phyloP scores from a whole-genome alignment of 2,888 invertebrate species.

The Apodemia zela region DNA sequence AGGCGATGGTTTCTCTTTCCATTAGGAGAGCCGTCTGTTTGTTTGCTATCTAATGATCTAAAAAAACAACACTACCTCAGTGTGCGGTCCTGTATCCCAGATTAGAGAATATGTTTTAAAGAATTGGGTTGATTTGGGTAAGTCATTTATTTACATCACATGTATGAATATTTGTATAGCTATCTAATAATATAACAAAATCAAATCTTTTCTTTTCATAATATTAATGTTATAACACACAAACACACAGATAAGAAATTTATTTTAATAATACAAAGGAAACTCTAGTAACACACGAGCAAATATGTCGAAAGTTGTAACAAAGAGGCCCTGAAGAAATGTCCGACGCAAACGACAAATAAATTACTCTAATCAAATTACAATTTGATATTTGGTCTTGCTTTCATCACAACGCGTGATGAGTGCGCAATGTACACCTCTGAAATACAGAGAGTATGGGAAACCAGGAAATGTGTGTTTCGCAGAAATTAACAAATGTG shows the following conservation, averaged over 20 bases:
- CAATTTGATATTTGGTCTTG: slow-evolving; percentile 47
- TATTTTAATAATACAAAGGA: neutral
- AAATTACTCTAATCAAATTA: slow-evolving; percentile 66
- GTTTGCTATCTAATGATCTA: no score
- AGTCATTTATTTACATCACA: no score
- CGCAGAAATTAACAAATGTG: slow-evolving; percentile 1
- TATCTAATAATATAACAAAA: no score
- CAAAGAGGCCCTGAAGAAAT: slow-evolving; percentile 29
- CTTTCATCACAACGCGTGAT: slow-evolving; percentile 42
- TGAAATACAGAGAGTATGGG: neutral
- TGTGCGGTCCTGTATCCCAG: no score
- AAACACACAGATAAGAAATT: neutral
- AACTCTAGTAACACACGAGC: neutral
- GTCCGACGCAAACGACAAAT: slow-evolving; percentile 58
- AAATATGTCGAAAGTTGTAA: slow-evolving; percentile 23
- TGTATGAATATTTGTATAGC: no score
- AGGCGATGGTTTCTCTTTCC: no score
- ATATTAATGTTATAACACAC: no score
- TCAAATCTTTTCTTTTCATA: no score
- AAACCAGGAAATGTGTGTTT: slow-evolving; percentile 2
- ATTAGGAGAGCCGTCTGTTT: no score
- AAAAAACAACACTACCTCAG: no score
- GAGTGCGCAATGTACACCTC: slow-evolving; percentile 1
- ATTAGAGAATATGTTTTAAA: no score
- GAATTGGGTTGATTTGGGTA: no score